phyloP scores from a whole-genome alignment of 2,888 invertebrate species.

The Drepanosiphum platanoidis region DNA sequence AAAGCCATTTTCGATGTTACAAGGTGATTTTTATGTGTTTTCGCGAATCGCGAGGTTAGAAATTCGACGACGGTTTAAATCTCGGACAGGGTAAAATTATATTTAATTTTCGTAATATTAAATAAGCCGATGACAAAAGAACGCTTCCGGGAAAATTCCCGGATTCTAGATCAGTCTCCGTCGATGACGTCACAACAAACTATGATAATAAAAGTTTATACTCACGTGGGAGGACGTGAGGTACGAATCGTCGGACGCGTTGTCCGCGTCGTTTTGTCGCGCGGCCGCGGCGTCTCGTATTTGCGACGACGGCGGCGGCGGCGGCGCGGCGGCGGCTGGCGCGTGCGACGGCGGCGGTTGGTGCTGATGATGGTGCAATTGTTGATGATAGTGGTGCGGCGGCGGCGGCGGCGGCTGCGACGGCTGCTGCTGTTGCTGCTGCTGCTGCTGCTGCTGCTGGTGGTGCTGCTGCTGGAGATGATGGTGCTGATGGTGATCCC shows the following conservation, averaged over 20 bases:
- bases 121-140: too few species aligned
- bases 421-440: constrained; percentile 11
- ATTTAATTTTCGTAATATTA: too few species aligned
- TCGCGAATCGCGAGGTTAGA: too few species aligned
- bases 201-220: too few species aligned
- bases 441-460: not conserved
- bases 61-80: too few species aligned
- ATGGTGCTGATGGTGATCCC: constrained; percentile 50
- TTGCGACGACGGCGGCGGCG: not conserved
- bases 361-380: not conserved
- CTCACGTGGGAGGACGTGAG: constrained; percentile 59
- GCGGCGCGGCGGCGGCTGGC: not conserved
- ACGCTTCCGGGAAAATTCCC: too few species aligned
- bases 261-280: constrained; percentile 37
- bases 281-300: not conserved
- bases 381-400: constrained; percentile 19
- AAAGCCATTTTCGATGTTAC: too few species aligned
- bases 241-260: constrained; percentile 56
- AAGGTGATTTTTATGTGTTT: too few species aligned
- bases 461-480: constrained; percentile 21
- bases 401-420: not conserved
- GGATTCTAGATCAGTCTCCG: too few species aligned
- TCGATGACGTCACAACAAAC: too few species aligned
- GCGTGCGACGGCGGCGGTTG: not conserved
- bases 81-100: too few species aligned